Evolutionary conservation across 2,888 invertebrate species (phyloP).

Genomic region (Diarsia brunnea): DNA sequence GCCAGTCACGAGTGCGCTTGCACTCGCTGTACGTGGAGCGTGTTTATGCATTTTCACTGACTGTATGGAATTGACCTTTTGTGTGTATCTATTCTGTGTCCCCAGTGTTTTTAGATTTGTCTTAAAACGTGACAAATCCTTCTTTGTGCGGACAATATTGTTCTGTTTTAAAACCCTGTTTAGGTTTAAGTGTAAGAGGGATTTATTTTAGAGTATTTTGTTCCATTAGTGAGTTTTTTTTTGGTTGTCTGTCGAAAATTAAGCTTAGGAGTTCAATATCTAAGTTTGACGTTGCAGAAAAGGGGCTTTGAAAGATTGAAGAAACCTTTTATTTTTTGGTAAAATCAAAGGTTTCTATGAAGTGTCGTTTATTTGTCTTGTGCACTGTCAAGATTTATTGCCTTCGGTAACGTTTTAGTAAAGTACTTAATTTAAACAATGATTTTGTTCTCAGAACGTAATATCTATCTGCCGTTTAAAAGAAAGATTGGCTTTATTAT

Average conservation of each 20-base stretch:
- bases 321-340: background rate
- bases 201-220: conserved; percentile 49
- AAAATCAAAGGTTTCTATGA: background rate
- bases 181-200: conserved; percentile 54
- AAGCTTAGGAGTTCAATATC: conserved; percentile 13
- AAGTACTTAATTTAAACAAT: background rate
- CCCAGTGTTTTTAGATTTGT: conserved; percentile 54
- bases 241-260: conserved; percentile 12
- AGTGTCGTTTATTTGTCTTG: background rate
- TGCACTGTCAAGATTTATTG: background rate
- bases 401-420: background rate
- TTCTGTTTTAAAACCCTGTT: conserved; percentile 56
- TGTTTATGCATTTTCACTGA: background rate
- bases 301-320: background rate
- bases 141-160: conserved; percentile 53
- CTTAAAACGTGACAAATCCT: conserved; percentile 68
- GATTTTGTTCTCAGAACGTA: background rate
- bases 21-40: background rate
- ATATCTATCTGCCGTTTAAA: too few relatives aligned
- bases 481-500: background rate
- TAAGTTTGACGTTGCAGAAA: conserved; percentile 1
- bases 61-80: background rate
- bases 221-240: conserved; percentile 50
- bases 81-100: background rate
- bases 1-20: too few relatives aligned